These are phyloP conservation scores for Cephus rjabovi DNA, from an alignment of 2,888 invertebrate genomes.

Conservation along the genomic window DNA sequence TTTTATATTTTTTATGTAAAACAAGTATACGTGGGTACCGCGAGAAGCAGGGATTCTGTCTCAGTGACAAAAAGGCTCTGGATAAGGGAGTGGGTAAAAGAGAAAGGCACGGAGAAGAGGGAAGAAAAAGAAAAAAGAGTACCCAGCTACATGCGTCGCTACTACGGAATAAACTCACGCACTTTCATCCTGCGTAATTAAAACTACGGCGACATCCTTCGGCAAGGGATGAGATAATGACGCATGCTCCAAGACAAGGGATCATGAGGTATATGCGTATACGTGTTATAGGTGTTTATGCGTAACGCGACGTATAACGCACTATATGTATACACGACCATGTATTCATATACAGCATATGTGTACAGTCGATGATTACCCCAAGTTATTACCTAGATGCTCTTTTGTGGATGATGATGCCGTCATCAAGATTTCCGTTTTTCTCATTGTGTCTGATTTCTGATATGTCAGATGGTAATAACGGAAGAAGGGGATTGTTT, in stretches of 20 bases:
- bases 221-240: conserved; percentile 38
- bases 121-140: conserved; percentile 16
- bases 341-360: neutral
- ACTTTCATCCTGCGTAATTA: conserved; percentile 64
- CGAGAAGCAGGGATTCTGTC: neutral
- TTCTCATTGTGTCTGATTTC: neutral
- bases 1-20: no score
- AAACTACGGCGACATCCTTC: conserved; percentile 57
- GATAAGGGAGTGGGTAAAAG: conserved; percentile 24
- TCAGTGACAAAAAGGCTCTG: neutral
- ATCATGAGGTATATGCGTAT: conserved; percentile 37
- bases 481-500: no score
- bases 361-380: conserved; percentile 54
- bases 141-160: conserved; percentile 20
- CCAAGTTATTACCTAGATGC: conserved; percentile 53
- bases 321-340: neutral
- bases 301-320: conserved; percentile 23
- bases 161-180: conserved; percentile 39
- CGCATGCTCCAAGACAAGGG: conserved; percentile 45
- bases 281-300: conserved; percentile 27
- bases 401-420: conserved; percentile 43
- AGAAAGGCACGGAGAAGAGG: conserved; percentile 18
- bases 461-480: neutral
- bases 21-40: no score
- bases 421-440: conserved; percentile 21